Conservation (phyloP, 2,888 invertebrate species). For the Atrina japonica region DNA sequence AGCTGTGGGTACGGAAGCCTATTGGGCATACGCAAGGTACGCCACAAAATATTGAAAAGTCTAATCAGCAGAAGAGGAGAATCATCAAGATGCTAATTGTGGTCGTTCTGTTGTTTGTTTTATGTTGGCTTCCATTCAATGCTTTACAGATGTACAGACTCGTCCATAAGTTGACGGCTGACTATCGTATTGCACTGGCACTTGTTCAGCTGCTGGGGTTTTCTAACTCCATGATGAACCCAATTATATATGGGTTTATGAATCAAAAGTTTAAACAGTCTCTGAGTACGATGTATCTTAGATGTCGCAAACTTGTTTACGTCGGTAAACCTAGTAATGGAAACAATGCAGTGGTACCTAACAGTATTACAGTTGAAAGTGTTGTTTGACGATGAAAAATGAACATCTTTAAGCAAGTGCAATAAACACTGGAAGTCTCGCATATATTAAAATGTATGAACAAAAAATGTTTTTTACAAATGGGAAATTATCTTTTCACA, state of each 20-base stretch:
- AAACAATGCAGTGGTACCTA: conserved; percentile 1
- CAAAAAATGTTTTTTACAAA: too few relatives aligned
- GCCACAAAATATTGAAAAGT: conserved; percentile 52
- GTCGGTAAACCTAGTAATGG: not conserved
- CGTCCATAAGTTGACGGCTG: conserved; percentile 38
- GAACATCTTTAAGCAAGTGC: too few relatives aligned
- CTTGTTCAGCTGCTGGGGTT: conserved; percentile 69
- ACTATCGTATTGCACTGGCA: conserved; percentile 53
- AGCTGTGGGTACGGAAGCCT: conserved; percentile 66
- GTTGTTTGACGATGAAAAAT: conserved; percentile 28
- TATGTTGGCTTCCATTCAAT: conserved; percentile 74
- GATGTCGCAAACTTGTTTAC: conserved; percentile 13
- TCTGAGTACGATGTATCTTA: conserved; percentile 36
- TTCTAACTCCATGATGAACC: conserved; percentile 70
- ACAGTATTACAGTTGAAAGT: conserved; percentile 41
- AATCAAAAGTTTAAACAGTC: conserved; percentile 69
- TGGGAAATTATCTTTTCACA: too few relatives aligned
- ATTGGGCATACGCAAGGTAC: conserved; percentile 62
- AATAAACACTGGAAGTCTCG: too few relatives aligned
- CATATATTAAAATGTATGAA: too few relatives aligned
- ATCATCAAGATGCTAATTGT: conserved; percentile 70
- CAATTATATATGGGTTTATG: conserved; percentile 72
- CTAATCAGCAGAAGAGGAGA: conserved; percentile 59
- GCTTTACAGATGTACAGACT: conserved; percentile 59
- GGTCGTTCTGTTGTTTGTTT: conserved; percentile 66